Conservation (phyloP, 2,888 invertebrate species). For the Dolichomitus sp. region DNA sequence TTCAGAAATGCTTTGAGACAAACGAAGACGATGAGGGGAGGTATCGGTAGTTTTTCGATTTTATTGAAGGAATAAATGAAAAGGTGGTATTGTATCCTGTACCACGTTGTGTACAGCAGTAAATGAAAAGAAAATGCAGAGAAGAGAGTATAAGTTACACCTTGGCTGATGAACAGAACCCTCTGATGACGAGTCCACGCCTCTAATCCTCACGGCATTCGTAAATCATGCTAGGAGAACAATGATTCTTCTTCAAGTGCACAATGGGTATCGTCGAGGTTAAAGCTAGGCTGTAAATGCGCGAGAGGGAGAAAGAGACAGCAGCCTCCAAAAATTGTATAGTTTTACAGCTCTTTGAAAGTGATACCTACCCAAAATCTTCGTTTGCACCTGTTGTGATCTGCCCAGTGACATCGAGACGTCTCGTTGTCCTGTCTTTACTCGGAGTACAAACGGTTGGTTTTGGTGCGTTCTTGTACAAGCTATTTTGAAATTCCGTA, state of each 20-base stretch:
- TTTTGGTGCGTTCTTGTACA: background rate
- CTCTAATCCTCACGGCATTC: conserved; percentile 54
- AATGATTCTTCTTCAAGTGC: conserved; percentile 32
- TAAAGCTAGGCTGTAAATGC: background rate
- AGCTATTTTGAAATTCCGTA: background rate
- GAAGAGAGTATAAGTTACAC: conserved; percentile 61
- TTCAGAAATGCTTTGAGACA: background rate
- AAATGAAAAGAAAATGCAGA: conserved; percentile 30
- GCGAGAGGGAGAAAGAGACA: background rate
- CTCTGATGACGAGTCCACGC: conserved; percentile 57
- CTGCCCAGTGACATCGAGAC: conserved; percentile 44
- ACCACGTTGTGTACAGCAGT: conserved; percentile 3
- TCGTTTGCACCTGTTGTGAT: conserved; percentile 61
- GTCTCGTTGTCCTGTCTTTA: background rate
- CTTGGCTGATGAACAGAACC: conserved; percentile 54
- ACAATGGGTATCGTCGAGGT: background rate
- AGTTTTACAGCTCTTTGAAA: conserved; percentile 61
- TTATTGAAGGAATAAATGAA: background rate
- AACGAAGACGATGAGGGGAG: background rate
- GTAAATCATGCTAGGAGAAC: conserved; percentile 58
- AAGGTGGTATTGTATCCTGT: conserved; percentile 37
- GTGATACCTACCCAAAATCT: conserved; percentile 56
- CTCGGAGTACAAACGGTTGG: background rate
- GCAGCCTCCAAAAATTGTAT: conserved; percentile 14
- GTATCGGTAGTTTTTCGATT: conserved; percentile 1